Conservation (phyloP, 2,113 vertebrate species). For the Emydocephalus ijimae region DNA sequence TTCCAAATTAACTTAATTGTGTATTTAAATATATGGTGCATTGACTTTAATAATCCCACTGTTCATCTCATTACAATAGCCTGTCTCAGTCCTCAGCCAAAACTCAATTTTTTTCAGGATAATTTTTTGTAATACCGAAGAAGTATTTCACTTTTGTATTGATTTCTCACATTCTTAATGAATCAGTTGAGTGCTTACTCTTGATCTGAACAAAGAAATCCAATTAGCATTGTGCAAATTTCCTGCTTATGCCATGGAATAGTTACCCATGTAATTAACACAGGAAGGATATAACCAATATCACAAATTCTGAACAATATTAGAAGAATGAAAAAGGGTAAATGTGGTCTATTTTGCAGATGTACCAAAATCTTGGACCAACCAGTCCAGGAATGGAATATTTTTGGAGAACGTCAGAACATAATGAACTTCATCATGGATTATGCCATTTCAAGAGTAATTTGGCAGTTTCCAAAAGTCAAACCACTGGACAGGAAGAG, state of each 20-base stretch:
- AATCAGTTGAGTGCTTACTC: too few relatives aligned
- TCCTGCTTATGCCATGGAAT: neutral
- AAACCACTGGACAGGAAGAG: neutral
- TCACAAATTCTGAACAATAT: neutral
- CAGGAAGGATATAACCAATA: neutral
- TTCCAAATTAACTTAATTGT: constrained; percentile 37
- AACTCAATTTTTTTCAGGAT: neutral
- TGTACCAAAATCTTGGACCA: neutral
- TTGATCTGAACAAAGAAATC: neutral
- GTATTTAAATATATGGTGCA: neutral
- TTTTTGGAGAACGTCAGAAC: neutral
- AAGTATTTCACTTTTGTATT: neutral
- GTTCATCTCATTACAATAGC: neutral
- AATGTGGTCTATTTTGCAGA: neutral
- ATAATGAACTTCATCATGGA: neutral
- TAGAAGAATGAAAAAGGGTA: neutral
- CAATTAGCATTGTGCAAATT: neutral
- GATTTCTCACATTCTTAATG: neutral
- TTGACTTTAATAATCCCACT: constrained; percentile 6
- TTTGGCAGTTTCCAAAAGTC: neutral
- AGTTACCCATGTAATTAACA: neutral
- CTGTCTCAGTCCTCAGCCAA: neutral
- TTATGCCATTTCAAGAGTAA: neutral
- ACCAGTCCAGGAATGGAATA: neutral
- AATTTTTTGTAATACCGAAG: neutral